Base-by-base conservation (phyloP, 1,140 invertebrate species). In the Leptinotarsa undecemlineata region DNA sequence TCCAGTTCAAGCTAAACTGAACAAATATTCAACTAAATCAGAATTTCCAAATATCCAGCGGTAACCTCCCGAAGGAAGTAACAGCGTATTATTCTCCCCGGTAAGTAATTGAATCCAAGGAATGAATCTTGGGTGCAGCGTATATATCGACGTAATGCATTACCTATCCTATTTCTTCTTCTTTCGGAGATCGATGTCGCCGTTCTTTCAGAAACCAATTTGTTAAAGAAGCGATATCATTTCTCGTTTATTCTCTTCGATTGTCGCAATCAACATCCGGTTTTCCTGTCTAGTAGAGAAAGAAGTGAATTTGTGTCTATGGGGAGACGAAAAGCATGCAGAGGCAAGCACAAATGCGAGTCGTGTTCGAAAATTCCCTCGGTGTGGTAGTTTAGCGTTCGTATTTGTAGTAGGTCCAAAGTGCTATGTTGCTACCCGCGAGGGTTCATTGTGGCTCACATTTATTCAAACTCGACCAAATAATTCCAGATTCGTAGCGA, bases 261-360 rank as follows among this genome's bases (percentile, higher is more conserved):
- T 83, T 83, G 82, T 82, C 80, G 81, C 81, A 84, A 84, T 83
- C 83, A 82, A 82, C 83, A 84, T 84, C 83, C 83, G 83, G 80
- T 81, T 81, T 82, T 82, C 79, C 82, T 79, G 80, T 81, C 79
- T 76, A 67, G 72, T 75, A 76, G 79, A 76, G 74, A 77, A 82
- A 82, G 77, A 81, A 77, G 75, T 76, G 75, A 76, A 81, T 80
- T 78, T 76, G 76, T 81, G 77, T 77, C 75, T 67, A 57, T 62
- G 51, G 23, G 69, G 66, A 78, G 75, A 81, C 74, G 74, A 76
- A 72, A 19, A 76, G 75, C 79, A 82, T 83, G 82, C 81, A 81
- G 73, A 83, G 82, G 72, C 77, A 73, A 84, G 81, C 81, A 84
- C 75, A 82, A 81, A 74, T 3, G 17, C 51, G 33, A 57, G 51